Base-by-base conservation (phyloP, 2,797 vertebrate genomes). In the Liparis tanakae region DNA sequence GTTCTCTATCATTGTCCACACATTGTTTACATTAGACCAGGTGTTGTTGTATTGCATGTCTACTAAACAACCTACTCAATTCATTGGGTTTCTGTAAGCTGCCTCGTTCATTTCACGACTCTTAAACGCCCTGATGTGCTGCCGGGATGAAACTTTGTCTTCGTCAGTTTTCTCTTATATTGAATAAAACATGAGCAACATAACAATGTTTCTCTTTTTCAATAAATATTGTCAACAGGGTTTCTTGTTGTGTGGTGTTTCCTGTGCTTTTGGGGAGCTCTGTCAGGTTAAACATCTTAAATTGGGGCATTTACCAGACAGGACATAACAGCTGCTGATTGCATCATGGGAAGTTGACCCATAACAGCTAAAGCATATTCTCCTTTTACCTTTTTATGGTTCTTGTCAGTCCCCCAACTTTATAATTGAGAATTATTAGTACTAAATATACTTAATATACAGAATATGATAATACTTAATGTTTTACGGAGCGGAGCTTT, bases 41-140 rank as follows among this genome's bases (percentile, higher is more conserved):
- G 13, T 68, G 46, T 64, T 12, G 14, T n/a, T 36, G 17, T 39
- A 22, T 48, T 36, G 17, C 41, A 3, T 65, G 5, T 25, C 3
- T 53, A 18, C 5, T 43, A n/a, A 10, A 44, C 46, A 66, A 22
- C 43, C 5, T 44, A 2, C 25, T 44, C n/a, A 9, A 50, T 10
- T 58, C 14, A 33, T 33, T 2, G 18, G 1, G 13, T 64, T 65
- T n/a, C 5, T 39, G 25, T 46, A 17, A 55, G 5, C 14, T 43
- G n/a, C 36, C 7, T 0, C 63, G 20, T 56, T 36, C 25, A 20
- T 58, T 63, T 72, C 53, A 58, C 3, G 64, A 3, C 57, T 76
- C 69, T 70, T 69, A 58, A 72, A 62, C 36, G 63, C 65, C 60
- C 68, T 54, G 12, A 57, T 50, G 67, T 65, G 73, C 69, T 73